A percentile compares a stretch with the other conserved stretches of the same genome.
These are phyloP conservation scores for Meliscaeva auricollis DNA, from an alignment of 2,888 invertebrate genomes.

Conservation along the genomic window DNA sequence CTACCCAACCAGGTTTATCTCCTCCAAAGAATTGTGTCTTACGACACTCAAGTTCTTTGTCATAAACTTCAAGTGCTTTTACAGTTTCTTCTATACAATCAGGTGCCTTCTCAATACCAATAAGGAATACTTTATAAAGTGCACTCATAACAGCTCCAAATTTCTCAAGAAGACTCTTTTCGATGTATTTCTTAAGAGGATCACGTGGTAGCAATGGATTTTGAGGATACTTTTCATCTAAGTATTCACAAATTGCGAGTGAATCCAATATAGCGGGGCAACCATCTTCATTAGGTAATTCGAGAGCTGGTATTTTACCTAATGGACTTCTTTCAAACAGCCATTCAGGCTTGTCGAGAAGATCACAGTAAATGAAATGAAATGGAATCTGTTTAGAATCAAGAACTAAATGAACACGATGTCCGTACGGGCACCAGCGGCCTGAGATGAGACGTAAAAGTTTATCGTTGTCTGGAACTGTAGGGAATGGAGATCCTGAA, in stretches of 20 bases:
- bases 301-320: constrained; percentile 91
- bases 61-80: constrained; percentile 87
- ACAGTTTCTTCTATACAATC: constrained; percentile 85
- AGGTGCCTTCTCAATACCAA: constrained; percentile 80
- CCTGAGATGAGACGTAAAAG: constrained; percentile 91
- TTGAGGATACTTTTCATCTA: constrained; percentile 91
- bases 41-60: constrained; percentile 87
- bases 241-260: constrained; percentile 90
- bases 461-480: constrained; percentile 85
- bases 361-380: constrained; percentile 90
- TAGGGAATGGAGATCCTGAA: constrained; percentile 88
- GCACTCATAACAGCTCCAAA: background rate
- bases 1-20: constrained; percentile 89
- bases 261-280: constrained; percentile 89
- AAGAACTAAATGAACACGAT: constrained; percentile 89
- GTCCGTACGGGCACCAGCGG: constrained; percentile 93
- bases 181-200: constrained; percentile 8
- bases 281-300: constrained; percentile 87
- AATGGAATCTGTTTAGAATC: constrained; percentile 92
- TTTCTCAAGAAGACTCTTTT: constrained; percentile 1
- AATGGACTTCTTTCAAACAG: constrained; percentile 87
- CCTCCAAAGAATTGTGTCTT: constrained; percentile 89
- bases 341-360: constrained; percentile 93
- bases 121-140: constrained; percentile 73
- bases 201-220: constrained; percentile 87